A percentile compares a stretch with the other conserved stretches of the same genome.
These are phyloP conservation scores for Yponomeuta malinellus DNA, from an alignment of 2,888 invertebrate genomes.

Conservation along the genomic window DNA sequence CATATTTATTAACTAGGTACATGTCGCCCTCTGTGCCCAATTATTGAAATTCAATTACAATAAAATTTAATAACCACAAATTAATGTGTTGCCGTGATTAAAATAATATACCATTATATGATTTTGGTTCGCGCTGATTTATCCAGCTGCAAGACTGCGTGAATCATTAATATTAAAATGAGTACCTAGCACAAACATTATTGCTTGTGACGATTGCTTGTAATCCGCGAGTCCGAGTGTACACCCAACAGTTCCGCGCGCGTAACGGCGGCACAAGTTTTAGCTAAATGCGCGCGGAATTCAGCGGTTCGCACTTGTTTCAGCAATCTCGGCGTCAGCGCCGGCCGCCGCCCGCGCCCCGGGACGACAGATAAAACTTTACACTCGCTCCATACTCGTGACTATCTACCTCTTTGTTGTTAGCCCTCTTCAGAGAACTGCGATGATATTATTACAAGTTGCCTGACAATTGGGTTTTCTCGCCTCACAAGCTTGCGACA, in stretches of 20 bases:
- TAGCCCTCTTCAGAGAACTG: background rate
- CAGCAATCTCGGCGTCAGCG: background rate
- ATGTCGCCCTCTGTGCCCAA: background rate
- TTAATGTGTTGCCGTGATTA: background rate
- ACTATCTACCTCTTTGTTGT: background rate
- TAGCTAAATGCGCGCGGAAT: background rate
- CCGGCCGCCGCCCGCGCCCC: background rate
- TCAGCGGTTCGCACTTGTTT: background rate
- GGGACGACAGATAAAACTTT: background rate
- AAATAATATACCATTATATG: background rate
- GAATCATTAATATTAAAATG: background rate
- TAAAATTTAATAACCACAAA: background rate
- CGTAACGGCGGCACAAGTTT: constrained; percentile 16
- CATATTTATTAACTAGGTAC: background rate
- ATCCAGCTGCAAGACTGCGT: background rate
- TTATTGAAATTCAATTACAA: background rate
- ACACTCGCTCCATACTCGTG: background rate
- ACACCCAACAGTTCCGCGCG: constrained; percentile 13
- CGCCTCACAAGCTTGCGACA: background rate
- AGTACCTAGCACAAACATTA: background rate
- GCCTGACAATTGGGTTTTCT: background rate
- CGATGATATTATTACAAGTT: background rate
- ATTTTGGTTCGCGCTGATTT: background rate
- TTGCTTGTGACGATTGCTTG: background rate
- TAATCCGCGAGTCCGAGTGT: background rate